These are phyloP conservation scores for Uria aalge DNA, from an alignment of 2,113 vertebrate genomes.

Conservation along the genomic window DNA sequence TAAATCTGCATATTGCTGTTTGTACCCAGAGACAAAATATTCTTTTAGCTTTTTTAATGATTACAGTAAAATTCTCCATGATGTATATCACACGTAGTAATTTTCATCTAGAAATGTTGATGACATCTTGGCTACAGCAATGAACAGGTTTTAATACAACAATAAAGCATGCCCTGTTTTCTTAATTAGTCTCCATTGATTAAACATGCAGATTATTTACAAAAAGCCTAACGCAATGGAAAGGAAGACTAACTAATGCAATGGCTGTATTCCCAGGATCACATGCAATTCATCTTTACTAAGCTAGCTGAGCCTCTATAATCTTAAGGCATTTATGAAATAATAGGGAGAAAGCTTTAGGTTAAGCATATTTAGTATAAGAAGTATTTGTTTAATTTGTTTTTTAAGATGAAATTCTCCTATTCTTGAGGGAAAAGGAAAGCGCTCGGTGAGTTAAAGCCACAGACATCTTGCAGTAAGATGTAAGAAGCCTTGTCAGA, in stretches of 20 bases:
- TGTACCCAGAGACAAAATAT: neutral
- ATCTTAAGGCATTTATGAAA: constrained; percentile 47
- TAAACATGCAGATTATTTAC: constrained; percentile 44
- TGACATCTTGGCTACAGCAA: neutral
- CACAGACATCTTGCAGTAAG: neutral
- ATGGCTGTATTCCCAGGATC: constrained; percentile 23
- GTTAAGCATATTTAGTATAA: constrained; percentile 30
- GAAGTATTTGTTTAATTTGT: neutral
- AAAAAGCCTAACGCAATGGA: neutral
- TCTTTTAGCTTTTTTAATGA: neutral
- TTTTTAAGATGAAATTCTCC: constrained; percentile 13
- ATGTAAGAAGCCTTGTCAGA: neutral
- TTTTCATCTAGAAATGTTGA: constrained; percentile 5
- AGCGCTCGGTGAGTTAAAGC: neutral
- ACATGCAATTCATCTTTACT: constrained; percentile 7
- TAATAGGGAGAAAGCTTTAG: neutral
- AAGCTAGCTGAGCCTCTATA: constrained; percentile 12
- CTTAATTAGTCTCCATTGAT: constrained; percentile 37
- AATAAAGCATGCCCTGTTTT: neutral
- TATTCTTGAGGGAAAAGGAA: neutral
- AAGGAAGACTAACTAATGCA: constrained; percentile 24
- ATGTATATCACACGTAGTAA: neutral
- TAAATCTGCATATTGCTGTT: neutral
- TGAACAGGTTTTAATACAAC: constrained; percentile 15
- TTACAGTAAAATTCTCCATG: neutral